A percentile compares a stretch with the other conserved stretches of the same genome.
Conservation (phyloP, 92 coral and sea anemone species). For the Phymanthus crucifer region DNA sequence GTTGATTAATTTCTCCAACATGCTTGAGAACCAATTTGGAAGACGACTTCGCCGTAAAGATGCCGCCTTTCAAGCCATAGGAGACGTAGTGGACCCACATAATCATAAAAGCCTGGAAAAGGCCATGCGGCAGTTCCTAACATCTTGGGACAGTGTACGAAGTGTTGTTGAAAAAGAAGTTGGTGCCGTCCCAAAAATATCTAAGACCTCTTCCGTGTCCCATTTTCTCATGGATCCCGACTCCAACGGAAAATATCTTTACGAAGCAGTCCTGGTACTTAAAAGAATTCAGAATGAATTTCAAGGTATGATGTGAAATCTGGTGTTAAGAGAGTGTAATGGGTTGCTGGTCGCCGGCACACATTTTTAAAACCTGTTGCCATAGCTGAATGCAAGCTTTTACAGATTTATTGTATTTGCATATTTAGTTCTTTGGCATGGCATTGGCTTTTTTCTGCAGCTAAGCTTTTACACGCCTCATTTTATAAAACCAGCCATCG, state of each 20-base stretch:
- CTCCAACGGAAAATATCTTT: slow-evolving; percentile 64
- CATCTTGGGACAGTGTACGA: slow-evolving; percentile 76
- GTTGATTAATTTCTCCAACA: slow-evolving; percentile 70
- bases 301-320: slow-evolving; percentile 67
- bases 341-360: background rate
- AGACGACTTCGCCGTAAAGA: slow-evolving; percentile 79
- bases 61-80: slow-evolving; percentile 50
- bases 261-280: slow-evolving; percentile 56
- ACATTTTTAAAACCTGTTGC: too few relatives aligned
- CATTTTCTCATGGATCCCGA: slow-evolving; percentile 71
- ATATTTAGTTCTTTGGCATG: too few relatives aligned
- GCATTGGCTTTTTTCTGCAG: too few relatives aligned
- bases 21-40: slow-evolving; percentile 57
- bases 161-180: slow-evolving; percentile 45
- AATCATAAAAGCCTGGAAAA: slow-evolving; percentile 22
- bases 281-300: slow-evolving; percentile 77
- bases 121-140: slow-evolving; percentile 59
- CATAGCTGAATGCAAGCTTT: too few relatives aligned
- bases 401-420: too few relatives aligned
- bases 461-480: too few relatives aligned
- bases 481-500: too few relatives aligned
- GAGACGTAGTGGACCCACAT: slow-evolving; percentile 54
- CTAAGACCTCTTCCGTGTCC: slow-evolving; percentile 64
- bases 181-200: slow-evolving; percentile 50
- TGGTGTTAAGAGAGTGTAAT: background rate